These are phyloP conservation scores for Chrysaora quinquecirrha DNA, from an alignment of 30 jellyfish, hydroid and myxozoan species.

Conservation along the genomic window DNA sequence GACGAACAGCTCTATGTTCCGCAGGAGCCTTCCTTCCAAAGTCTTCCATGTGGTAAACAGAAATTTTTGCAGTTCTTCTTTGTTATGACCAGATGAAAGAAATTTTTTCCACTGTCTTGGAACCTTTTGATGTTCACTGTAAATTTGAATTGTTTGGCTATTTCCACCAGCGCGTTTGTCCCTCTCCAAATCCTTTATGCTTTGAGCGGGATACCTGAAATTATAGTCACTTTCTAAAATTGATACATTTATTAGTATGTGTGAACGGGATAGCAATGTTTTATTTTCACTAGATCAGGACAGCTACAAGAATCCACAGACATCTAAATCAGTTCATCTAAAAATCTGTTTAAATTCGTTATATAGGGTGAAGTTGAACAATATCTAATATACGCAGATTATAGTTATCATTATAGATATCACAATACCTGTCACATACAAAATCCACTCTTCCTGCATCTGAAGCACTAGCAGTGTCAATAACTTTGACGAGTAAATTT, in stretches of 20 bases:
- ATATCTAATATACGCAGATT: too few relatives aligned
- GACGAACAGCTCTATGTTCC: conserved; percentile 33
- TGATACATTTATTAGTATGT: too few relatives aligned
- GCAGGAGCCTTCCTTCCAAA: conserved; percentile 9
- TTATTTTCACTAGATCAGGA: too few relatives aligned
- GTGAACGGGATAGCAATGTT: too few relatives aligned
- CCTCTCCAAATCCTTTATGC: conserved; percentile 70
- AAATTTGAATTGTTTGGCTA: conserved; percentile 38
- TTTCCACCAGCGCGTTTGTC: conserved; percentile 59
- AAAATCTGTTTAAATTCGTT: too few relatives aligned
- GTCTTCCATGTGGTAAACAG: conserved; percentile 45
- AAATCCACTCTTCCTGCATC: conserved; percentile 61
- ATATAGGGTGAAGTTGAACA: too few relatives aligned
- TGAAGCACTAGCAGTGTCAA: conserved; percentile 19
- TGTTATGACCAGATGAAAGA: conserved; percentile 64
- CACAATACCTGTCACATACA: conserved; percentile 55
- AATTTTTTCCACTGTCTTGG: conserved; percentile 72
- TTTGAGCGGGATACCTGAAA: conserved; percentile 62
- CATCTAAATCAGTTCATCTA: too few relatives aligned
- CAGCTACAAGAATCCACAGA: too few relatives aligned
- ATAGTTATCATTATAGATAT: too few relatives aligned
- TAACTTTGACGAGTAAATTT: conserved; percentile 1
- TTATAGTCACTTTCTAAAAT: too few relatives aligned
- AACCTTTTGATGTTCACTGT: conserved; percentile 42
- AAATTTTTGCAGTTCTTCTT: conserved; percentile 56